Percentiles rank a stretch among this genome's conserved stretches.
Conservation (phyloP, 2,888 invertebrate genomes). For the Hyppa rectilinea region DNA sequence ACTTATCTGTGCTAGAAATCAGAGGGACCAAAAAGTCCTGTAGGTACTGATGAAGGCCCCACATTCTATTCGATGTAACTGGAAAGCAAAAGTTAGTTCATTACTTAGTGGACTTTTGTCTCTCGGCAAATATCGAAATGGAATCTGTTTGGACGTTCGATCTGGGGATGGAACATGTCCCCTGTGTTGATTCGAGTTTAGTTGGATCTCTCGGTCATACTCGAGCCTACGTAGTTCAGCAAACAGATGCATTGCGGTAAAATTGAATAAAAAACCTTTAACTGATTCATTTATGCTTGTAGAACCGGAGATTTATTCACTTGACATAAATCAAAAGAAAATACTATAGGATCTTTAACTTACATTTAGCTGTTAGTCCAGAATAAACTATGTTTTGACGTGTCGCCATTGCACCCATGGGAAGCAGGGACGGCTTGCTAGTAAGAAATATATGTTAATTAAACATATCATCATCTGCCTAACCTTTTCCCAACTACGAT, state of each 20-base stretch:
- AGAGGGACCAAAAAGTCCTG: slow-evolving; percentile 17
- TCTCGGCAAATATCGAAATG: slow-evolving; percentile 51
- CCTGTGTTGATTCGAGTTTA: slow-evolving; percentile 29
- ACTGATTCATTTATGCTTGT: not conserved
- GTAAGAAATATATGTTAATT: not conserved
- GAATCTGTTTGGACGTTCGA: slow-evolving; percentile 34
- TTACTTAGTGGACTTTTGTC: slow-evolving; percentile 54
- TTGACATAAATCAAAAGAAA: not conserved
- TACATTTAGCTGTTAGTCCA: not conserved
- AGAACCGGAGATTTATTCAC: not conserved
- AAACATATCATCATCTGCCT: not conserved
- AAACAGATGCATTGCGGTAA: slow-evolving; percentile 42
- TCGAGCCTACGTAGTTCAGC: slow-evolving; percentile 9
- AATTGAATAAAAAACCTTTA: slow-evolving; percentile 8
- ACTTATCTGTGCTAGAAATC: not conserved
- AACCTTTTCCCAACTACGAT: too few relatives aligned
- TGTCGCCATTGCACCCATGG: not conserved
- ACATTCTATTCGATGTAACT: slow-evolving; percentile 16
- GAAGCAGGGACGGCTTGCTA: not conserved
- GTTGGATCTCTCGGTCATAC: slow-evolving; percentile 25
- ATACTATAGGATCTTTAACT: not conserved
- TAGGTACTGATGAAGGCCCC: not conserved
- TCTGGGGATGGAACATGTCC: slow-evolving; percentile 38
- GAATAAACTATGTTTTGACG: not conserved
- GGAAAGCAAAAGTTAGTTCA: slow-evolving; percentile 48